Percentiles rank a stretch among this genome's conserved stretches.
phyloP scores from a whole-genome alignment of 2,113 vertebrate genomes.

The Sander lucioperca region DNA sequence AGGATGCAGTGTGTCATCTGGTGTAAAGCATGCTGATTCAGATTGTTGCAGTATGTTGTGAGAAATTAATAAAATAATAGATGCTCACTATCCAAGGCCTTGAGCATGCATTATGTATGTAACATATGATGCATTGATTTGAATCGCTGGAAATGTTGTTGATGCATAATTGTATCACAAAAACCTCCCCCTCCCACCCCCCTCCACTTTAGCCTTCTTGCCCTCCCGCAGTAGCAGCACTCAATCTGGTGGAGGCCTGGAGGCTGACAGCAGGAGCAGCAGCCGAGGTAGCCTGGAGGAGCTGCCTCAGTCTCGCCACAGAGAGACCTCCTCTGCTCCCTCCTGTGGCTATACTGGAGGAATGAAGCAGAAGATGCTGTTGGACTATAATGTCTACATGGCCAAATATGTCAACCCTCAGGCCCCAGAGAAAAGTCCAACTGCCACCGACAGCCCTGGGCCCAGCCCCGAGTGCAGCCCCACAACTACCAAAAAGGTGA shows the following conservation, averaged over 20 bases:
- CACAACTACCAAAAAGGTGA: constrained; percentile 90
- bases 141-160: constrained; percentile 21
- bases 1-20: constrained; percentile 20
- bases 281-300: constrained; percentile 94
- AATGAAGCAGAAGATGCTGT: constrained; percentile 89
- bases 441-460: constrained; percentile 82
- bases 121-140: constrained; percentile 36
- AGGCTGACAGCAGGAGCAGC: constrained; percentile 91
- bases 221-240: constrained; percentile 83
- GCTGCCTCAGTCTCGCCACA: constrained; percentile 86
- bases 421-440: constrained; percentile 82
- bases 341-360: constrained; percentile 65
- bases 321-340: constrained; percentile 78
- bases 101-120: constrained; percentile 37
- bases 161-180: constrained; percentile 25
- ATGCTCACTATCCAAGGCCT: constrained; percentile 8
- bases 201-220: constrained; percentile 83
- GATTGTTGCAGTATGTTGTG: constrained; percentile 29
- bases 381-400: constrained; percentile 96
- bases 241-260: constrained; percentile 84
- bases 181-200: neutral
- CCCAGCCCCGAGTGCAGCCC: constrained; percentile 94
- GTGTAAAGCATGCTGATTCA: constrained; percentile 41
- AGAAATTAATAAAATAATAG: constrained; percentile 41
- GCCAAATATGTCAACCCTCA: constrained; percentile 90